Base-by-base conservation (phyloP, 2,888 invertebrate species). In the Melikaiella ostensackeni region DNA sequence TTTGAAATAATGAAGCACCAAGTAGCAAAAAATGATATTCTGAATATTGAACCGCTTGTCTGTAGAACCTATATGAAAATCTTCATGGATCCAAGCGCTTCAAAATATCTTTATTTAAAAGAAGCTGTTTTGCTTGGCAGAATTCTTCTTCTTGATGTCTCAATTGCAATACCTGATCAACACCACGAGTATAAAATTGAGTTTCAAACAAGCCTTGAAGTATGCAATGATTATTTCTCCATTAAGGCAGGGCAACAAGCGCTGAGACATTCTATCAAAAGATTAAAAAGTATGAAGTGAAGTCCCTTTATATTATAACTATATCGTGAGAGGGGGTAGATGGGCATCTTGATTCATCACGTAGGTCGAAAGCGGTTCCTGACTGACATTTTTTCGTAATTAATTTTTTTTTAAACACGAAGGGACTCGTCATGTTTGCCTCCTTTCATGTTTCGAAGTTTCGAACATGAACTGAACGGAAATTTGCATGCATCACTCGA, bases 141-240 rank as follows among this genome's bases (percentile, higher is more conserved):
- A 55, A 55, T 9, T 3, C 50, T 50, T 55, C 21, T 55, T 55
- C 50, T 55, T 21, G 55, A 55, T 55, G 3, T n/a, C 55, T 55
- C 21, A 55, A 21, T 55, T 21, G 21, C 55, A 55, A 21, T 21
- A 7, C 4, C 55, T 55, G 55, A 55, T 55, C 55, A 55, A 55
- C 9, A 11, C 21, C 2, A 11, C 2, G 11, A 9, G 11, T 7
- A 55, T 21, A 9, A 55, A 55, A 21, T 55, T 55, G 9, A 55
- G 21, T 55, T 55, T 55, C 1, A 11, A 55, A 21, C 21, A 8
- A 55, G 55, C 21, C 55, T 21, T 21, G 55, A 55, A 55, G 55
- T 55, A 55, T 55, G 21, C 21, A 55, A 55, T 55, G 55, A 55
- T 55, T 55, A 55, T 55, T 55, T 55, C 55, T 55, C 55, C 55